Conservation (phyloP, 2,888 invertebrate species). For the Watsonalla binaria region DNA sequence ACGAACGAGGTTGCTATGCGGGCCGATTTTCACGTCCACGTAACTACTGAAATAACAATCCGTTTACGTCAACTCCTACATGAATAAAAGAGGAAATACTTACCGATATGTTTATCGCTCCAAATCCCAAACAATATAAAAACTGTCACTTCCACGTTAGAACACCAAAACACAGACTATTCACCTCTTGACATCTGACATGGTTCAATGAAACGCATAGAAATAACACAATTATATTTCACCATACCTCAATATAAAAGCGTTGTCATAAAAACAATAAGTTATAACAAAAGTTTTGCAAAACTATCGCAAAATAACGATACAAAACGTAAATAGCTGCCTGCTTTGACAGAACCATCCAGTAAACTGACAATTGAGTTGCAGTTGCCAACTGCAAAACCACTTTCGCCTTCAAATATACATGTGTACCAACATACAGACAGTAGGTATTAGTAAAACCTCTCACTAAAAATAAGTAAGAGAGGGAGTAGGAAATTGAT, state of each 20-base stretch:
- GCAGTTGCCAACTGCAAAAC: slow-evolving; percentile 58
- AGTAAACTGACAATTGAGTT: slow-evolving; percentile 64
- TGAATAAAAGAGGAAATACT: slow-evolving; percentile 53
- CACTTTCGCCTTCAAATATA: slow-evolving; percentile 52
- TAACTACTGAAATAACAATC: slow-evolving; percentile 26
- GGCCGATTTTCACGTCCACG: slow-evolving; percentile 16
- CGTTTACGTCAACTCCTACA: slow-evolving; percentile 20
- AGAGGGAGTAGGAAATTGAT: no score
- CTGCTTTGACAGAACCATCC: slow-evolving; percentile 73
- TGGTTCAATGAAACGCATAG: slow-evolving; percentile 48
- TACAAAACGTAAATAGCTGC: slow-evolving; percentile 78
- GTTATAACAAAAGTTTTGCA: slow-evolving; percentile 69
- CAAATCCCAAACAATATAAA: slow-evolving; percentile 74
- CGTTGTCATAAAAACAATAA: slow-evolving; percentile 69
- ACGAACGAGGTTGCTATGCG: slow-evolving; percentile 9
- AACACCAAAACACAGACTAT: slow-evolving; percentile 68
- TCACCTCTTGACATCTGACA: slow-evolving; percentile 78
- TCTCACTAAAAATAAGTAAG: no score
- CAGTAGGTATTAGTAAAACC: slow-evolving; percentile 4
- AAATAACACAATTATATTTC: slow-evolving; percentile 55
- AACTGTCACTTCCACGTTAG: slow-evolving; percentile 71
- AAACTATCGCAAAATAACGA: slow-evolving; percentile 75
- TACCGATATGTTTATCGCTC: slow-evolving; percentile 71
- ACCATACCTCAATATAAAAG: slow-evolving; percentile 56
- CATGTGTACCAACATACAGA: slow-evolving; percentile 27